Percentiles rank a stretch among this genome's conserved stretches.
Conservation (phyloP, 2,113 vertebrate species). For the Pipa parva region DNA sequence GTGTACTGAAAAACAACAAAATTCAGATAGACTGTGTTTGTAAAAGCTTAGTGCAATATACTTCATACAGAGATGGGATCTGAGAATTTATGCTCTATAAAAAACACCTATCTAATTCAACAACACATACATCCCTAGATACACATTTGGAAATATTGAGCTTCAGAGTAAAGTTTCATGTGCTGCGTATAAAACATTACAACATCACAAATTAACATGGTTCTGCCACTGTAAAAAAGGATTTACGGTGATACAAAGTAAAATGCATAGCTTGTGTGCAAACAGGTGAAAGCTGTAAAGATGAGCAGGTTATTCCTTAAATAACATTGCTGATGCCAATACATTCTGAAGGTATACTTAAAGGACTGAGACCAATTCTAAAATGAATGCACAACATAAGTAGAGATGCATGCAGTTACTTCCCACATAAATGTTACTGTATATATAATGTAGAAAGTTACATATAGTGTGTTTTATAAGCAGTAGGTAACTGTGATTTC, state of each 20-base stretch:
- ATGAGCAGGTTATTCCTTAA: background rate
- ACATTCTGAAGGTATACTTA: background rate
- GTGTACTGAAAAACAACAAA: background rate
- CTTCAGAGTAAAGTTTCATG: constrained; percentile 21
- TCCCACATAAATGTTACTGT: too few relatives aligned
- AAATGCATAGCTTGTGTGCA: constrained; percentile 18
- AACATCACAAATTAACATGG: constrained; percentile 9
- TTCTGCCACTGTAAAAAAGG: constrained; percentile 13
- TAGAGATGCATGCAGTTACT: too few relatives aligned
- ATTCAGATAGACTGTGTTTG: background rate
- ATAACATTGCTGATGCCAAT: background rate
- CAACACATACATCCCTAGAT: constrained; percentile 22
- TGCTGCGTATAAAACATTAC: constrained; percentile 28
- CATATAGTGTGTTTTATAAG: too few relatives aligned
- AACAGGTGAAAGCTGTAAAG: constrained; percentile 11
- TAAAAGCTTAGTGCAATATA: background rate
- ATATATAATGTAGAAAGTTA: too few relatives aligned
- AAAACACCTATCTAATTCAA: constrained; percentile 13
- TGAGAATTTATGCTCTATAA: constrained; percentile 31
- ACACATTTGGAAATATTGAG: constrained; percentile 25
- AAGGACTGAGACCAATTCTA: too few relatives aligned
- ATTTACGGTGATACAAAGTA: constrained; percentile 7
- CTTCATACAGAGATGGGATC: background rate
- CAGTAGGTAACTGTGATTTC: too few relatives aligned
- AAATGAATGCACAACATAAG: too few relatives aligned